Evolutionary conservation across 1,140 invertebrate species (phyloP).

Genomic region (Reticulitermes speratus): DNA sequence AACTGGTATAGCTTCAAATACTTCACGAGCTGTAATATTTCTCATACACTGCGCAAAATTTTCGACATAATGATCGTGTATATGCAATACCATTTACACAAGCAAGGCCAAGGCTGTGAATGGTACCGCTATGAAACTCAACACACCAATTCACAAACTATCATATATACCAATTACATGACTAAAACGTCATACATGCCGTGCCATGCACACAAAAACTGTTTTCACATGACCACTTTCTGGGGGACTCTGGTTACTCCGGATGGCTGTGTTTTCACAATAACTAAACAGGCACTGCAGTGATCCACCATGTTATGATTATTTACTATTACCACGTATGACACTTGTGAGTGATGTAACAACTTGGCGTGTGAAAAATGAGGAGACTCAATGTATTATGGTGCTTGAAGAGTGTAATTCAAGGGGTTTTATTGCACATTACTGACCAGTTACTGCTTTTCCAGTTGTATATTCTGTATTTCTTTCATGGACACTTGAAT

Average conservation of each 20-base stretch:
- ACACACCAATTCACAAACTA: neutral
- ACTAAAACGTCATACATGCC: neutral
- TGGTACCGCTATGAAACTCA: neutral
- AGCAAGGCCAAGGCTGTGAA: neutral
- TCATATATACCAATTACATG: neutral
- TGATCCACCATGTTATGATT: neutral
- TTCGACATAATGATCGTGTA: neutral
- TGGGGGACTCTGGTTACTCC: neutral
- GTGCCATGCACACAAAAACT: neutral
- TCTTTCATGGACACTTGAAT: neutral
- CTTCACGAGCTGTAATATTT: neutral
- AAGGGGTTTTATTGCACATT: no score
- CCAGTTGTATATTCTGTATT: neutral
- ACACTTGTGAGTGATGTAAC: neutral
- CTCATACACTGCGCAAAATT: neutral
- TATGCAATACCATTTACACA: neutral
- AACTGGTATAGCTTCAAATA: neutral
- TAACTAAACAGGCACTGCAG: neutral
- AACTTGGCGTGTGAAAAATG: neutral
- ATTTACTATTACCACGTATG: neutral
- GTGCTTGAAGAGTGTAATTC: neutral
- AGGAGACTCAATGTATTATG: neutral
- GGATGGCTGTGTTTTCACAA: neutral
- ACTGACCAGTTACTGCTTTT: neutral
- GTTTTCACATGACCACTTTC: neutral